These are phyloP conservation scores for Cuniculus paca DNA, from an alignment of 2,797 vertebrate species.

Conservation along the genomic window DNA sequence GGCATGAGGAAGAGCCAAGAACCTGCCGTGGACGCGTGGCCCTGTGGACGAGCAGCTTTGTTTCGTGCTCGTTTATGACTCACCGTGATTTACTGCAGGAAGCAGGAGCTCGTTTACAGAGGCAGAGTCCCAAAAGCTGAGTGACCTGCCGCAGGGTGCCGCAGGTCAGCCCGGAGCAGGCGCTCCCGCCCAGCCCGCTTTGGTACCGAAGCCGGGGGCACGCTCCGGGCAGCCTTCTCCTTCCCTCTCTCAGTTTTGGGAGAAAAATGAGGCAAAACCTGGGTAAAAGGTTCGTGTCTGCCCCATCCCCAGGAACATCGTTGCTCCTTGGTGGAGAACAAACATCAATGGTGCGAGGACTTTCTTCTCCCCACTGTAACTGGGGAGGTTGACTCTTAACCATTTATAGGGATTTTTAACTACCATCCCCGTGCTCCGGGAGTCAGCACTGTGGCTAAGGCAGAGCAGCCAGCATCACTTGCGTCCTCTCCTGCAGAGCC, in stretches of 20 bases:
- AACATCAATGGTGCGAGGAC: not conserved
- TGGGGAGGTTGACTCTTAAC: not conserved
- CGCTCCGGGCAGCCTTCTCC: not conserved
- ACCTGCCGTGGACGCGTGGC: not conserved
- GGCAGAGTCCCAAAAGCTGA: not conserved
- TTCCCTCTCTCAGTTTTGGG: not conserved
- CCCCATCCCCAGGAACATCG: not conserved
- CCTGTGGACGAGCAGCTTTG: not conserved
- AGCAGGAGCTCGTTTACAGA: not conserved
- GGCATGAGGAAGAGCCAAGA: not conserved
- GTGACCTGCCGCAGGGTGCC: no score
- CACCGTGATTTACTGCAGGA: not conserved
- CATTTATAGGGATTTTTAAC: no score
- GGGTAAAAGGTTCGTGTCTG: not conserved
- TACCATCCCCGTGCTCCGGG: not conserved
- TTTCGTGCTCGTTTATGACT: not conserved
- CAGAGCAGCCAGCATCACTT: not conserved
- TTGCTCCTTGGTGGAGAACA: not conserved
- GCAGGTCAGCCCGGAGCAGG: not conserved
- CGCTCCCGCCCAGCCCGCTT: not conserved
- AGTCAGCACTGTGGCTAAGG: not conserved
- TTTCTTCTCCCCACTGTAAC: not conserved
- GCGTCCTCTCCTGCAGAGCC: not conserved
- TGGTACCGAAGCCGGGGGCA: not conserved
- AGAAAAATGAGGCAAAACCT: not conserved